Evolutionary conservation across 2,888 invertebrate species (phyloP).

Genomic region (Zaprionus bogoriensis): DNA sequence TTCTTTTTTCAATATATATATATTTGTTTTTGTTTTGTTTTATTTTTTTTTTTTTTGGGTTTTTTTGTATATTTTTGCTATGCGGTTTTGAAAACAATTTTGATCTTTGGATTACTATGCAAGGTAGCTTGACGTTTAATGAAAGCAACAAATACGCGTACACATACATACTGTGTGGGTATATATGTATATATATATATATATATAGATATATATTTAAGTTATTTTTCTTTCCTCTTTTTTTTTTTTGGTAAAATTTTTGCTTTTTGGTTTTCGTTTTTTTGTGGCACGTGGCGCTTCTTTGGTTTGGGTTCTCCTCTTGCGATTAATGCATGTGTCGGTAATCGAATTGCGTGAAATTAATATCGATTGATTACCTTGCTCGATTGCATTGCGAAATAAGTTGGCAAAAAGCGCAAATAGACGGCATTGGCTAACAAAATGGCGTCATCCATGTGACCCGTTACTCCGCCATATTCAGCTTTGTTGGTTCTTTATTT

Average conservation of each 20-base stretch:
- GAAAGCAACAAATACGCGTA: slow-evolving; percentile 53
- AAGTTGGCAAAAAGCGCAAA: slow-evolving; percentile 53
- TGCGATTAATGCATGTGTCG: slow-evolving; percentile 28
- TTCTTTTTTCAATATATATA: slow-evolving; percentile 9
- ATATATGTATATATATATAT: too few species aligned
- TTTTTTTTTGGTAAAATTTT: slow-evolving; percentile 15
- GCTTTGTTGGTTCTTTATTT: slow-evolving; percentile 42
- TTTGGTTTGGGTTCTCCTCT: slow-evolving; percentile 20
- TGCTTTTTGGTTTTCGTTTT: slow-evolving; percentile 16
- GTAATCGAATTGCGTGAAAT: slow-evolving; percentile 69
- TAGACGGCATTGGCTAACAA: slow-evolving; percentile 75
- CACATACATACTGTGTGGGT: slow-evolving; percentile 13
- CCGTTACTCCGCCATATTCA: slow-evolving; percentile 76
- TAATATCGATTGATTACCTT: slow-evolving; percentile 70
- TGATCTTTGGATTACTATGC: slow-evolving; percentile 73
- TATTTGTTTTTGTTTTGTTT: neutral
- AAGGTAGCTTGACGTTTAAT: slow-evolving; percentile 67
- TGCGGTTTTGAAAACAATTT: slow-evolving; percentile 69
- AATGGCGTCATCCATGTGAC: slow-evolving; percentile 70
- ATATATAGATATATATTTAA: too few species aligned
- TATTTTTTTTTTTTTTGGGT: slow-evolving; percentile 1
- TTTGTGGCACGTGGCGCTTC: slow-evolving; percentile 52
- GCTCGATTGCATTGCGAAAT: slow-evolving; percentile 39
- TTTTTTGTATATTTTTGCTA: slow-evolving; percentile 70
- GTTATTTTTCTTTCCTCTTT: slow-evolving; percentile 2